Base-by-base conservation (phyloP, 2,113 vertebrate species). In the Lophochroa leadbeateri region DNA sequence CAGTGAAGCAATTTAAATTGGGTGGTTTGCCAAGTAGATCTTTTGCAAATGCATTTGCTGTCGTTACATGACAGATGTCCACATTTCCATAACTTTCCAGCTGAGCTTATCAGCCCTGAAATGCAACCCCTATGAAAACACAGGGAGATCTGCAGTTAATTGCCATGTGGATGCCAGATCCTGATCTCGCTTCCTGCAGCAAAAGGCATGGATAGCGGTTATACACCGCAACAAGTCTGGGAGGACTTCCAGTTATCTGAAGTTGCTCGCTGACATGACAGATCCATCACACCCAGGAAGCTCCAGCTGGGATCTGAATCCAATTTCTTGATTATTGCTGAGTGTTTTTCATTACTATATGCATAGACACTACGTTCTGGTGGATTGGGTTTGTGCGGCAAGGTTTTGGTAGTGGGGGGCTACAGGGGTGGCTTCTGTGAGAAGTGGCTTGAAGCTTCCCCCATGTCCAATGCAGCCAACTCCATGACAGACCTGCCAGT, bases 1-100 rank as follows among this genome's bases (percentile, higher is more conserved):
- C 96, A 90, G 61, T 39, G 74, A 95, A 92, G 57, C 81, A 86
- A 84, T 96, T 79, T 77, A 88, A 84, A 65, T 5, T 58, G 92
- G 27, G 74, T 88, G 58, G 41, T 43, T 78, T 92, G 92, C 44
- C 63, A 93, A 77, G 63, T 50, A 46, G 70, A 31, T 60, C 39
- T 65, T 60, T 92, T 58, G 50, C 86, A 90, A 84, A 88, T 53
- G 82, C 75, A 65, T 69, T 58, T 49, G 11, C 41, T 58, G 89
- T 55, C 91, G 69, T 35, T 50, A 12, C 20, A 43, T 17, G 82
- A 94, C 86, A 82, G 63, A 60, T 13, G 35, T 53, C 68, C 4
- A 2, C 77, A 50, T 31, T 81, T 24, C 24, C 7, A 0, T 13
- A 84, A 63, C 17, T 4, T 70, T 96, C 77, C 93, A 86, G 75